phyloP scores from a whole-genome alignment of 2,113 vertebrate genomes.

The Thymallus thymallus region DNA sequence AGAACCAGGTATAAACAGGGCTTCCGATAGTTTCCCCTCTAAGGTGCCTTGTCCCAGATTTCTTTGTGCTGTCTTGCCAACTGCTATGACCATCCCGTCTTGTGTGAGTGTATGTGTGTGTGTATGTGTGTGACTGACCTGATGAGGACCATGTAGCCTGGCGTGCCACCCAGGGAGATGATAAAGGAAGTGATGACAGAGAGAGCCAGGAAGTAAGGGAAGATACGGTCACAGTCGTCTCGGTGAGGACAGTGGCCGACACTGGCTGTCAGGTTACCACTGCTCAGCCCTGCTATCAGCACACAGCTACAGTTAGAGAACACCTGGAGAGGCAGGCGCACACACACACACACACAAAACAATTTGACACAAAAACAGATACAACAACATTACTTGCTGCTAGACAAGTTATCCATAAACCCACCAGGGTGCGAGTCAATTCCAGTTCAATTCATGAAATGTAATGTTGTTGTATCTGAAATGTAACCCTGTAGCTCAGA shows the following conservation, averaged over 20 bases:
- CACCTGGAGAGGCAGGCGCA: conserved; percentile 67
- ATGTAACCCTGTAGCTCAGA: too few relatives aligned
- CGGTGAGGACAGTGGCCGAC: conserved; percentile 81
- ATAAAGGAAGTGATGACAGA: conserved; percentile 89
- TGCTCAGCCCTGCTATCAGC: conserved; percentile 43
- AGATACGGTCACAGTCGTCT: conserved; percentile 82
- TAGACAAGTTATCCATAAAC: too few relatives aligned
- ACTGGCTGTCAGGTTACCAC: conserved; percentile 77
- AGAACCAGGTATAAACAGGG: too few relatives aligned
- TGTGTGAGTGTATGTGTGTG: background rate
- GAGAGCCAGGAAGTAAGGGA: conserved; percentile 85
- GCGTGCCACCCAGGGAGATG: conserved; percentile 86
- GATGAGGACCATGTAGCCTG: conserved; percentile 87
- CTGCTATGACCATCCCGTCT: too few relatives aligned
- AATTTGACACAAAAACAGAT: background rate
- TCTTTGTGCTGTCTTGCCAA: too few relatives aligned
- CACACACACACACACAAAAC: background rate
- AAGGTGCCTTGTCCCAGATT: too few relatives aligned
- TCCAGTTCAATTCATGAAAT: too few relatives aligned
- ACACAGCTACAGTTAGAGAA: conserved; percentile 89
- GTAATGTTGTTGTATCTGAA: too few relatives aligned
- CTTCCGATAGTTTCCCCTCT: too few relatives aligned
- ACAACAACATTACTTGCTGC: background rate
- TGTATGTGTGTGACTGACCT: conserved; percentile 65
- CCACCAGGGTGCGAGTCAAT: too few relatives aligned